These are phyloP conservation scores for Theristus sp. DNA, from an alignment of 2,888 invertebrate genomes.

Conservation along the genomic window DNA sequence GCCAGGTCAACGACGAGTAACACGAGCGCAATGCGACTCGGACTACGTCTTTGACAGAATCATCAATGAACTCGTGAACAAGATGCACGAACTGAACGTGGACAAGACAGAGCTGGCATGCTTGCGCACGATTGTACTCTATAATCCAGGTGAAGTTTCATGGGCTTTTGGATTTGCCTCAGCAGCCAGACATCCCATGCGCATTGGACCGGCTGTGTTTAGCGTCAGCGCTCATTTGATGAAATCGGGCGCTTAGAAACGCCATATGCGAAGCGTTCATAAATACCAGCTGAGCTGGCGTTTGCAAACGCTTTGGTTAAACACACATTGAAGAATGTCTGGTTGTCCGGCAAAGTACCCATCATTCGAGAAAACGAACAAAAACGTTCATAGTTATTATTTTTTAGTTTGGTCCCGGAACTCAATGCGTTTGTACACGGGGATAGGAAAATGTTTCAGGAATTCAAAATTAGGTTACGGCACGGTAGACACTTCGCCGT, in stretches of 20 bases:
- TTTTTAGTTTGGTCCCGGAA: too few species aligned
- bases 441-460: too few species aligned
- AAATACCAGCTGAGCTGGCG: neutral
- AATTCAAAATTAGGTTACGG: too few species aligned
- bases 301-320: neutral
- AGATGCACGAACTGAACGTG: constrained; percentile 86
- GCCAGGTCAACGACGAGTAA: neutral
- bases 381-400: too few species aligned
- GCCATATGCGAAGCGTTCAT: neutral
- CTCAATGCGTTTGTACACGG: too few species aligned
- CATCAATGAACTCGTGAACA: constrained; percentile 57
- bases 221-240: neutral
- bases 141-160: constrained; percentile 57
- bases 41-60: neutral
- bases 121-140: constrained; percentile 76
- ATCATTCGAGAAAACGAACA: too few species aligned
- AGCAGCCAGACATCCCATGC: neutral
- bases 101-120: constrained; percentile 70
- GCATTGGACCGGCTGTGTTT: too few species aligned
- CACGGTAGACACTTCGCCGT: too few species aligned
- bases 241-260: neutral
- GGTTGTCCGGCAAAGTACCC: too few species aligned
- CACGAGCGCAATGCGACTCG: neutral
- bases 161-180: neutral
- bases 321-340: neutral